Conservation (phyloP, 2,797 vertebrate species). For the Eurystomus glaucurus region DNA sequence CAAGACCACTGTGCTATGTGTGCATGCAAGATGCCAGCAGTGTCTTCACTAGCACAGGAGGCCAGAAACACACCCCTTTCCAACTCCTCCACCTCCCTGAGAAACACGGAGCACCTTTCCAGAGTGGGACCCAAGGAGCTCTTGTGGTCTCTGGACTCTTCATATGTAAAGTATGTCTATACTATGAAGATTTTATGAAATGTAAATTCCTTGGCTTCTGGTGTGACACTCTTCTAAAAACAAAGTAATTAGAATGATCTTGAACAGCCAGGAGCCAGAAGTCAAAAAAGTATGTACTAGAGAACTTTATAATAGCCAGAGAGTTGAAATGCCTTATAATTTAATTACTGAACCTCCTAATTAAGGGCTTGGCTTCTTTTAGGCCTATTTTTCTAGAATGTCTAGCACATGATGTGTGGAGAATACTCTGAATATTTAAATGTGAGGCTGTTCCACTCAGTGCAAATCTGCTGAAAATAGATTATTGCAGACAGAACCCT, state of each 20-base stretch:
- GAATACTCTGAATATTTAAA: not conserved
- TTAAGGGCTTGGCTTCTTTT: conserved; percentile 42
- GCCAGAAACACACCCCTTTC: not conserved
- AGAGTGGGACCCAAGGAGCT: not conserved
- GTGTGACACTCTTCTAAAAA: not conserved
- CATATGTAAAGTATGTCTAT: not conserved
- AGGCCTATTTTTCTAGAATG: conserved; percentile 11
- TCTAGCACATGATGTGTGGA: not conserved
- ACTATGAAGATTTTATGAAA: not conserved
- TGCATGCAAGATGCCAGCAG: not conserved
- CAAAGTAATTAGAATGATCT: conserved; percentile 42
- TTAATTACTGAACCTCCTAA: conserved; percentile 59
- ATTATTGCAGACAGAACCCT: not conserved
- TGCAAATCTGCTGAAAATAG: not conserved
- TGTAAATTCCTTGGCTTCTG: not conserved
- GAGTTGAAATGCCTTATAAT: conserved; percentile 52
- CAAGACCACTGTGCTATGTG: fast-evolving
- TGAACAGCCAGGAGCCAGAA: conserved; percentile 11
- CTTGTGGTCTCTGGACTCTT: not conserved
- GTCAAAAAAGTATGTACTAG: conserved; percentile 25
- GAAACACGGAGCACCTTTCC: not conserved
- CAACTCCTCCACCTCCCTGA: not conserved
- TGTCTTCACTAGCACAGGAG: not conserved
- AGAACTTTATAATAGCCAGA: not conserved
- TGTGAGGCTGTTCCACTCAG: not conserved